Evolutionary conservation across 2,888 invertebrate species (phyloP), one percentile per base, ranked within the genome.

Genomic region (Apodemia duryi): DNA sequence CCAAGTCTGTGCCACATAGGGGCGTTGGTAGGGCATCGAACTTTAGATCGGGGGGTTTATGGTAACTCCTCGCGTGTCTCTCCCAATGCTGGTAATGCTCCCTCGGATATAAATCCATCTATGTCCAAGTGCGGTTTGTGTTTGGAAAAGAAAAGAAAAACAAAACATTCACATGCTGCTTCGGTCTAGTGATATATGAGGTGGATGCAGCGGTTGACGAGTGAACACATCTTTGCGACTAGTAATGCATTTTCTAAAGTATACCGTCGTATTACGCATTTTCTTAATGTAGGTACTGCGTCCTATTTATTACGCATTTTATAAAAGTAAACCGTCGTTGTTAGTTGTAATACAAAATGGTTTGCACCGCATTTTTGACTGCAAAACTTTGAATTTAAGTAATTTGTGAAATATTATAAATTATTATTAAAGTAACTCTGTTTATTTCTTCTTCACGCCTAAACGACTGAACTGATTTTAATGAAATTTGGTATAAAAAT

Each of bases 71-170:
- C 77, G 93, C 92, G 82, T 94, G 94, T 85, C 94, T 87, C 89
- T 94, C 94, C 94, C 94, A 94, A 74, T 94, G 94, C 89, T 95
- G 95, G 91, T 94, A 95, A 93, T 94, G 82, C 86, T 91, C 89
- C 88, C 88, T 87, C 89, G 90, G 88, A 91, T 90, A 91, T 87
- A 90, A 87, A 89, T 90, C 90, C 91, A 88, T 88, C 86, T 86
- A 88, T 85, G 86, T 89, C 92, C 89, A 88, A 88, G 90, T 91
- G 92, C 88, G 86, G 86, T 82, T 86, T 88, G 88, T 89, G 89
- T 90, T 90, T 91, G 86, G 87, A 88, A 89, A 88, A 88, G 88
- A 88, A 92, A 91, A 91, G 90, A 75, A 89, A 91, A 91, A 91
- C 82, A 90, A 92, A 92, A 92, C 92, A 92, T 92, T 91, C 92